Percentiles rank a stretch among this genome's conserved stretches.
These are phyloP conservation scores for Fundulus diaphanus DNA, from an alignment of 2,797 vertebrate genomes.

Conservation along the genomic window DNA sequence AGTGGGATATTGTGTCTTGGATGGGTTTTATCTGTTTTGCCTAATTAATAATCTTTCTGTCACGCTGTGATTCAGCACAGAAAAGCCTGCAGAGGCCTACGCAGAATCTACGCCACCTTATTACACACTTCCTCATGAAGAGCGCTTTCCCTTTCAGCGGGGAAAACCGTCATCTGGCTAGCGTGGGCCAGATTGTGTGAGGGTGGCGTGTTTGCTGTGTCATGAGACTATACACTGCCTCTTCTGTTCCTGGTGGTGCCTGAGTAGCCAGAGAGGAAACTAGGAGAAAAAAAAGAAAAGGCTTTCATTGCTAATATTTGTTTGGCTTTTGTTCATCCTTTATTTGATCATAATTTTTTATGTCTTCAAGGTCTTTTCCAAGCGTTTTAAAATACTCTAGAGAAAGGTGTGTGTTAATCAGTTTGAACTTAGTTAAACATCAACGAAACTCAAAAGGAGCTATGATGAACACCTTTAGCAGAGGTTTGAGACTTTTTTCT, in stretches of 20 bases:
- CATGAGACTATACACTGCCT: conserved; percentile 63
- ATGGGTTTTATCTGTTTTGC: conserved; percentile 4
- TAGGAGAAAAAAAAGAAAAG: too few species aligned
- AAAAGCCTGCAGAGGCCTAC: conserved; percentile 19
- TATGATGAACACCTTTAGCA: neutral
- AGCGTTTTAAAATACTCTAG: neutral
- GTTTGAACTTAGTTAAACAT: neutral
- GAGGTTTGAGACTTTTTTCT: neutral
- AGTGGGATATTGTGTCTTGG: neutral
- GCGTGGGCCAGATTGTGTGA: conserved; percentile 53
- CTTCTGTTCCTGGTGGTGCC: conserved; percentile 56
- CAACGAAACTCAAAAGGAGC: neutral
- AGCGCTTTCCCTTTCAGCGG: conserved; percentile 44
- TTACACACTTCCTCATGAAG: conserved; percentile 37
- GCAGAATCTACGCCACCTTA: conserved; percentile 10
- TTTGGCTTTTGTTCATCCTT: neutral
- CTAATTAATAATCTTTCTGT: conserved; percentile 9
- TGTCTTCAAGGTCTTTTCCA: conserved; percentile 11
- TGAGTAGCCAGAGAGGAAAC: conserved; percentile 23
- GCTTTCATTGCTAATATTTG: conserved; percentile 11
- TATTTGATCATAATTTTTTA: neutral
- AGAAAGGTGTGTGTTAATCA: neutral
- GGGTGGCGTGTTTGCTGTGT: conserved; percentile 62
- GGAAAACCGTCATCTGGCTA: conserved; percentile 33
- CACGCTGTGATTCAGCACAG: conserved; percentile 30